Conservation (phyloP, 2,113 vertebrate species). For the Bubo scandiacus region DNA sequence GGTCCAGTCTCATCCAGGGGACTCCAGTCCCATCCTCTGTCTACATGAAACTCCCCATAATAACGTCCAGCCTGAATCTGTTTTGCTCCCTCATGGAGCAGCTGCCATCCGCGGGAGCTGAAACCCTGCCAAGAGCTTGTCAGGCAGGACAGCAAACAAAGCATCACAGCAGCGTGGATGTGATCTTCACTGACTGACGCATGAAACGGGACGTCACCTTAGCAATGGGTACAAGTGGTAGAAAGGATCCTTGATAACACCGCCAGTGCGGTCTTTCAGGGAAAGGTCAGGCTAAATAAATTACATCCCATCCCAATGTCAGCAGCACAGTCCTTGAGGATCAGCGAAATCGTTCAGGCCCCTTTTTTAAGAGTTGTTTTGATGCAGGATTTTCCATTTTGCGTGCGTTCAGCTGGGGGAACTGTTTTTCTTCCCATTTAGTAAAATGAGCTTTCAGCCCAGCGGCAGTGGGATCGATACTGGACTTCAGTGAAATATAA, state of each 20-base stretch:
- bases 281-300: conserved; percentile 58
- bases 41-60: background rate
- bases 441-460: conserved; percentile 56
- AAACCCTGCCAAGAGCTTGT: conserved; percentile 50
- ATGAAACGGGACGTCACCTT: conserved; percentile 38
- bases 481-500: conserved; percentile 46
- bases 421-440: conserved; percentile 39
- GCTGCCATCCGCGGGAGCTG: conserved; percentile 43
- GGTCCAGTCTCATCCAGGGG: background rate
- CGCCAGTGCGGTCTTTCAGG: background rate
- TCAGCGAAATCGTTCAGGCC: background rate
- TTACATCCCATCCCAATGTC: background rate
- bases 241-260: conserved; percentile 13
- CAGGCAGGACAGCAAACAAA: conserved; percentile 65
- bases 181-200: background rate
- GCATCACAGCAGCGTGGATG: background rate
- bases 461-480: conserved; percentile 17
- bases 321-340: background rate
- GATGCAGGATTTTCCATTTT: conserved; percentile 40
- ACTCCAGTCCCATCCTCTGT: background rate
- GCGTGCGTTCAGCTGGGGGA: background rate
- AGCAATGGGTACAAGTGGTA: conserved; percentile 21
- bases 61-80: background rate
- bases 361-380: background rate
- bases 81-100: background rate